A percentile compares a stretch with the other conserved stretches of the same genome.
Conservation (phyloP, 2,113 vertebrate species). For the Aplodontia rufa region DNA sequence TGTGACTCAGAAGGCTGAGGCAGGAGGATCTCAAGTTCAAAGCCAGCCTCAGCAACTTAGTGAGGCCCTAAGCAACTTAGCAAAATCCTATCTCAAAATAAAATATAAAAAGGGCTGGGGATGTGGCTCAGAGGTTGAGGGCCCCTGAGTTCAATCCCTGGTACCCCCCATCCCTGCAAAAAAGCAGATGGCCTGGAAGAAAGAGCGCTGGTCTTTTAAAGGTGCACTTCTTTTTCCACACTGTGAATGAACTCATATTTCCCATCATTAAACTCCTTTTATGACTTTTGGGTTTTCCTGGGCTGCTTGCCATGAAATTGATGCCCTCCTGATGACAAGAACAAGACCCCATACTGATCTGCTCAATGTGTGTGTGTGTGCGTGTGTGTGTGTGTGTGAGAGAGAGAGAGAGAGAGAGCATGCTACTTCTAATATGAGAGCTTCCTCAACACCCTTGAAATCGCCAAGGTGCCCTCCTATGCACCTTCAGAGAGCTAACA, state of each 20-base stretch:
- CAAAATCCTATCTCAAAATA: too few species aligned
- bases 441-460: conserved; percentile 29
- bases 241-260: not conserved
- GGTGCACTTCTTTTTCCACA: not conserved
- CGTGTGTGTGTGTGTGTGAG: not conserved
- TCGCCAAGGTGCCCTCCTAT: not conserved
- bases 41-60: too few species aligned
- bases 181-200: not conserved
- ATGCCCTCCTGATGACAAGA: not conserved
- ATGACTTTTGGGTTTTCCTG: conserved; percentile 15
- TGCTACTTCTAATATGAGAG: not conserved
- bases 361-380: not conserved
- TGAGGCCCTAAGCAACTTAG: too few species aligned
- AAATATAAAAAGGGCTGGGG: too few species aligned
- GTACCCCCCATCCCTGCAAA: too few species aligned
- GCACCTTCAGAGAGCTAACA: not conserved
- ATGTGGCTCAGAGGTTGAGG: too few species aligned
- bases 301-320: not conserved
- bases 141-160: too few species aligned
- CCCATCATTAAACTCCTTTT: not conserved
- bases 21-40: too few species aligned
- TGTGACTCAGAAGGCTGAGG: too few species aligned
- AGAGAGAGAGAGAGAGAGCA: not conserved
- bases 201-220: not conserved
- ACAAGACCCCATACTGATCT: not conserved